Conservation (phyloP, 2,113 vertebrate species). For the Pluvialis apricaria region DNA sequence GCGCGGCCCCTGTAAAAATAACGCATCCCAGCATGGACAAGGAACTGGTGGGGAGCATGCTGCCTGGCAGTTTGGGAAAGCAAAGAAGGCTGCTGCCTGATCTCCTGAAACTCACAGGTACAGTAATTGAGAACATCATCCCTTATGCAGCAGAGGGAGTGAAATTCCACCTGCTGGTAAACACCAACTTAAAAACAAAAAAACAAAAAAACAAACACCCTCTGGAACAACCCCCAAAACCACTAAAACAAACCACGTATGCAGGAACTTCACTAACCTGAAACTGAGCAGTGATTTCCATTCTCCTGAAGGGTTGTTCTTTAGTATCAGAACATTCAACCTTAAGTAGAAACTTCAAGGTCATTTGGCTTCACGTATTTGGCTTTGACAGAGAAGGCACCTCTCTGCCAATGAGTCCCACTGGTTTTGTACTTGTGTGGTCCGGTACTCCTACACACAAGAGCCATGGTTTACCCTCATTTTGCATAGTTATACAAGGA, state of each 20-base stretch:
- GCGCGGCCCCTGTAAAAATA: neutral
- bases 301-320: neutral
- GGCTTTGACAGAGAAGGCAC: constrained; percentile 33
- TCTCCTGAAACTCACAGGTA: neutral
- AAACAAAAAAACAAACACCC: too few species aligned
- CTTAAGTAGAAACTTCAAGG: constrained; percentile 7
- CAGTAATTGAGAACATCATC: neutral
- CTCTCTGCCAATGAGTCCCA: neutral
- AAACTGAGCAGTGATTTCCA: neutral
- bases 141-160: neutral
- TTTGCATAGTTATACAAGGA: constrained; percentile 53
- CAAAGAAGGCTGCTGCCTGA: neutral
- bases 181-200: neutral
- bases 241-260: fast-evolving
- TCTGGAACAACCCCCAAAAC: neutral
- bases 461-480: neutral
- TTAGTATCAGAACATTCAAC: neutral
- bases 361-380: neutral
- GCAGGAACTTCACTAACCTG: neutral
- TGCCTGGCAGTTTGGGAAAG: neutral
- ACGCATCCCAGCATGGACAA: neutral
- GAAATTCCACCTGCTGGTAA: neutral
- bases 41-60: neutral
- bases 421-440: neutral
- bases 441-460: neutral